Conservation (phyloP, 2,888 invertebrate genomes). For the Nemapogon koenigi region DNA sequence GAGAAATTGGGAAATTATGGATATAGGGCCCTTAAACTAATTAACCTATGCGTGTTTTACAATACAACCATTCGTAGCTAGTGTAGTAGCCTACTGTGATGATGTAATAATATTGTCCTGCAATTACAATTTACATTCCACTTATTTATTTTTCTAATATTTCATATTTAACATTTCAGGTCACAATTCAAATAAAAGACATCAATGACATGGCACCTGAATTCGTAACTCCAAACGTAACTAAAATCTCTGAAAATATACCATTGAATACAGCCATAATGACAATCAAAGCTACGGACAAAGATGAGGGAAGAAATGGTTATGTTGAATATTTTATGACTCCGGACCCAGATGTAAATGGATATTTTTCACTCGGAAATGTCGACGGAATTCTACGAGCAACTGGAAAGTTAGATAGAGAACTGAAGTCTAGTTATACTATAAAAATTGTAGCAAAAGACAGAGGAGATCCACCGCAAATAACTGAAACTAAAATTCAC, state of each 20-base stretch:
- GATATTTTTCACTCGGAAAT: slow-evolving; percentile 81
- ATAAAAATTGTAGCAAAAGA: slow-evolving; percentile 85
- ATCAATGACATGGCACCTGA: slow-evolving; percentile 92
- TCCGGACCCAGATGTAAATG: slow-evolving; percentile 68
- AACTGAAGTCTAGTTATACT: slow-evolving; percentile 76
- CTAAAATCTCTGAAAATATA: slow-evolving; percentile 84
- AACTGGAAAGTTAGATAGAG: slow-evolving; percentile 85
- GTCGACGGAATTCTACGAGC: slow-evolving; percentile 88
- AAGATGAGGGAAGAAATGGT: slow-evolving; percentile 90
- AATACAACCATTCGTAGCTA: too few species aligned
- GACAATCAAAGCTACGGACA: slow-evolving; percentile 88
- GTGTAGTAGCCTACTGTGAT: too few species aligned
- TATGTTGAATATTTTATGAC: slow-evolving; percentile 86
- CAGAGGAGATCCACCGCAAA: slow-evolving; percentile 82
- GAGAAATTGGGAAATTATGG: too few species aligned
- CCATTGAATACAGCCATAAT: slow-evolving; percentile 86
- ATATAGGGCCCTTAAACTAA: too few species aligned
- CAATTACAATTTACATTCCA: too few species aligned
- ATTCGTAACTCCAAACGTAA: slow-evolving; percentile 81
- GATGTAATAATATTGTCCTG: too few species aligned
- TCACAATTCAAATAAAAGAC: slow-evolving; percentile 85
- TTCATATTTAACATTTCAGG: too few species aligned
- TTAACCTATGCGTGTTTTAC: too few species aligned
- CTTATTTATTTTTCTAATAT: too few species aligned
- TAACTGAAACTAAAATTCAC: slow-evolving; percentile 71